Evolutionary conservation across 2,888 invertebrate species (phyloP).

Genomic region (Gortyna flavago): DNA sequence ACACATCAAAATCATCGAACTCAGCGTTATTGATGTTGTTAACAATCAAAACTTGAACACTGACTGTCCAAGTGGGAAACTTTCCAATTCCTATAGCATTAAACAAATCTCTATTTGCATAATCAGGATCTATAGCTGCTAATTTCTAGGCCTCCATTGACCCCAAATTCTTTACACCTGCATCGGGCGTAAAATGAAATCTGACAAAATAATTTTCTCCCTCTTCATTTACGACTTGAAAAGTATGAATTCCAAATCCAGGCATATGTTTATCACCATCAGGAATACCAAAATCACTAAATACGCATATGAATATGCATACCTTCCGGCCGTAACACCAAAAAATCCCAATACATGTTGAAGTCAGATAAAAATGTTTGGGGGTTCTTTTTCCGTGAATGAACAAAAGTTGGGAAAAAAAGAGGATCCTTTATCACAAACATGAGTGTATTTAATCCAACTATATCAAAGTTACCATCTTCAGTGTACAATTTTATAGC

Average conservation of each 20-base stretch:
- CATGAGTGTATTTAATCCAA: conserved; percentile 96
- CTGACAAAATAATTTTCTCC: conserved; percentile 94
- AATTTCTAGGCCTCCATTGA: conserved; percentile 91
- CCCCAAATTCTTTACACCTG: conserved; percentile 94
- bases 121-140: conserved; percentile 94
- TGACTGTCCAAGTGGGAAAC: conserved; percentile 93
- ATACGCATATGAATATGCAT: conserved; percentile 95
- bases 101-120: conserved; percentile 95
- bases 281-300: conserved; percentile 96
- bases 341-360: conserved; percentile 98
- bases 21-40: conserved; percentile 93
- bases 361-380: conserved; percentile 95
- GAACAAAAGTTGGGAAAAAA: conserved; percentile 96
- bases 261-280: conserved; percentile 97
- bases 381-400: conserved; percentile 97
- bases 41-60: conserved; percentile 95
- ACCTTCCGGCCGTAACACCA: conserved; percentile 94
- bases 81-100: conserved; percentile 94
- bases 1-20: conserved; percentile 97
- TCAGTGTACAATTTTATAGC: conserved; percentile 97
- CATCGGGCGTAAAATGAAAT: conserved; percentile 96
- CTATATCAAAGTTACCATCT: conserved; percentile 96
- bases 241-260: conserved; percentile 97
- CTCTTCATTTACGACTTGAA: conserved; percentile 94
- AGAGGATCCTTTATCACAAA: conserved; percentile 96